Evolutionary conservation across 2,888 invertebrate species (phyloP), one percentile per base, ranked within the genome.

Genomic region (Matsumyia berberina): DNA sequence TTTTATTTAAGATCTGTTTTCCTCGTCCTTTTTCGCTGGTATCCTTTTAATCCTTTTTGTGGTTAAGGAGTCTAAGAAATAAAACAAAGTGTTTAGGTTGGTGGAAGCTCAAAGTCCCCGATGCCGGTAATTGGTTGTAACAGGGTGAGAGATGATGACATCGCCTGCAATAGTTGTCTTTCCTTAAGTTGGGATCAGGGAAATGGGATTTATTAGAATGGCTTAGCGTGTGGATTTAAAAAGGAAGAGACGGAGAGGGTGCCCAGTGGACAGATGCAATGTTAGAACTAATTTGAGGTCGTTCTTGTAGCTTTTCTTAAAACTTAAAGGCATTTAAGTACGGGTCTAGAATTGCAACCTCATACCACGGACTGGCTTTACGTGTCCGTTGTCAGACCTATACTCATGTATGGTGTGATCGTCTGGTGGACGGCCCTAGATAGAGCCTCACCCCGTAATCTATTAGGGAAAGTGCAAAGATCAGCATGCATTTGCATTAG

Each of bases 1-100:
- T 55, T 78, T 24, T 67, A 57, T 24, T 62, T 78, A 51, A 51
- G 49, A 44, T 49, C 46, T 19, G 29, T 15, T 64, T 24, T n/a
- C 31, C 39, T 24, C 67, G 39, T 44, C 15, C 64, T 17, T 57
- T n/a, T 7, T 70, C 51, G 12, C 51, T 39, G 17, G 37, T 24
- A 24, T 12, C 51, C 42, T 7, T 19, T 9, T 74, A 55, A 74
- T 73, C 73, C 53, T 53, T 60, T 37, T 35, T 58, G 39, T 44
- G 39, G 35, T 5, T 35, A 15, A 39, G 6, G 11, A 17, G 6
- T 35, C 1, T 0, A 58, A 31, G 8, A 19, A 37, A 9, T 17
- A 46, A 33, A 24, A 55, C 19, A 31, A 46, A 44, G 11, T 53
- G 42, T 57, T 70, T 11, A 15, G 24, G 29, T 57, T 57, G 15